Evolutionary conservation across 2,888 invertebrate genomes (phyloP).

Genomic region (Standfussiana lucernea): DNA sequence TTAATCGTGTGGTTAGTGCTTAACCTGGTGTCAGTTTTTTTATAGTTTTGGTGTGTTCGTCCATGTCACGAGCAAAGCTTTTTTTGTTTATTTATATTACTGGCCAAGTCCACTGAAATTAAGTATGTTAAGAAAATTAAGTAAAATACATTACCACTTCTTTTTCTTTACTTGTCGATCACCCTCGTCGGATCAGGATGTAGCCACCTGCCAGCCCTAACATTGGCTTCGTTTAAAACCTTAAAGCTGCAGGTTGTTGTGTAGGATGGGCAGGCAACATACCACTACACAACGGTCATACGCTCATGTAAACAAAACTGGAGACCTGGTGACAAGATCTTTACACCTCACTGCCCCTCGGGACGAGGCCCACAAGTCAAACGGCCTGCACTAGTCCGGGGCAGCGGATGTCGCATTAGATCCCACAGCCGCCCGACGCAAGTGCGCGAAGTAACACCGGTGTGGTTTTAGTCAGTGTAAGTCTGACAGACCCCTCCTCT

Average conservation of each 20-base stretch:
- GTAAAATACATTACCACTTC: neutral
- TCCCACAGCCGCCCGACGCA: too few species aligned
- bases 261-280: neutral
- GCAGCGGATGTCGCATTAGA: too few species aligned
- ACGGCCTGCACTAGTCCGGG: too few species aligned
- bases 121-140: neutral
- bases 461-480: too few species aligned
- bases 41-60: neutral
- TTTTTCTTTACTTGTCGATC: neutral
- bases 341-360: too few species aligned
- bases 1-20: too few species aligned
- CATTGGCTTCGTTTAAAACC: neutral
- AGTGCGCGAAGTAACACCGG: too few species aligned
- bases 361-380: too few species aligned
- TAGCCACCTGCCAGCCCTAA: neutral
- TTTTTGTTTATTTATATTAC: neutral
- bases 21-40: too few species aligned
- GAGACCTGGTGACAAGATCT: neutral
- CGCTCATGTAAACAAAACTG: neutral
- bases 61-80: neutral
- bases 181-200: neutral
- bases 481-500: too few species aligned
- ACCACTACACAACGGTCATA: neutral
- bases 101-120: neutral
- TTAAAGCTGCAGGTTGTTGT: neutral